Evolutionary conservation across 2,113 vertebrate genomes (phyloP).

Genomic region (Murina feae): DNA sequence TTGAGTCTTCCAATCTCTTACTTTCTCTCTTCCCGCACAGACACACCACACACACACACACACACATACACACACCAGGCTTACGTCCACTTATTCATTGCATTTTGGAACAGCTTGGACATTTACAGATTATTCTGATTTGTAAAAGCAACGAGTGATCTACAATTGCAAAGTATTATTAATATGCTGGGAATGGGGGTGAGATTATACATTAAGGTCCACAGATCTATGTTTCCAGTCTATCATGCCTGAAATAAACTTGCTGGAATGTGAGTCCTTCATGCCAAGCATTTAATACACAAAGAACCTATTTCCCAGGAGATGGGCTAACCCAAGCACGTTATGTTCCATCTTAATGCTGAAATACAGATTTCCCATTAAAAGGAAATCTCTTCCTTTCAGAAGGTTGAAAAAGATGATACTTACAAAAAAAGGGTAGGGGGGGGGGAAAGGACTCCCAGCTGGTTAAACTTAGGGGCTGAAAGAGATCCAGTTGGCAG

Average conservation of each 20-base stretch:
- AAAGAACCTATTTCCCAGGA: constrained; percentile 53
- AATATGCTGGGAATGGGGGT: not conserved
- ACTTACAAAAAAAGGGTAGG: constrained; percentile 50
- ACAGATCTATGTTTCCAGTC: not conserved
- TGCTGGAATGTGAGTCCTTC: constrained; percentile 25
- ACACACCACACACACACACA: not conserved
- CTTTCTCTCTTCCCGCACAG: not conserved
- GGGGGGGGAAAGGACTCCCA: constrained; percentile 43
- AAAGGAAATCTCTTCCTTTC: constrained; percentile 73
- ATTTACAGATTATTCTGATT: constrained; percentile 7
- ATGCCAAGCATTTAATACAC: constrained; percentile 34
- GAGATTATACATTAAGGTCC: constrained; percentile 1
- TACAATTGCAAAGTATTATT: constrained; percentile 35
- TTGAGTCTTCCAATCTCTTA: not conserved
- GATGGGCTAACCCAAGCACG: constrained; percentile 27
- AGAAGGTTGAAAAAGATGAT: constrained; percentile 73
- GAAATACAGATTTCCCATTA: constrained; percentile 75
- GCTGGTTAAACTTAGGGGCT: constrained; percentile 76
- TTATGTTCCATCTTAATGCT: constrained; percentile 68
- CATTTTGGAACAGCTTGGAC: not conserved
- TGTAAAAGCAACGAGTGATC: not conserved
- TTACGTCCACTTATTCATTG: not conserved
- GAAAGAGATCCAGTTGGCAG: constrained; percentile 73
- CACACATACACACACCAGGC: not conserved
- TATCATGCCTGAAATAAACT: constrained; percentile 44